phyloP scores from a whole-genome alignment of 1,140 invertebrate species.

The Drosophila truncata region DNA sequence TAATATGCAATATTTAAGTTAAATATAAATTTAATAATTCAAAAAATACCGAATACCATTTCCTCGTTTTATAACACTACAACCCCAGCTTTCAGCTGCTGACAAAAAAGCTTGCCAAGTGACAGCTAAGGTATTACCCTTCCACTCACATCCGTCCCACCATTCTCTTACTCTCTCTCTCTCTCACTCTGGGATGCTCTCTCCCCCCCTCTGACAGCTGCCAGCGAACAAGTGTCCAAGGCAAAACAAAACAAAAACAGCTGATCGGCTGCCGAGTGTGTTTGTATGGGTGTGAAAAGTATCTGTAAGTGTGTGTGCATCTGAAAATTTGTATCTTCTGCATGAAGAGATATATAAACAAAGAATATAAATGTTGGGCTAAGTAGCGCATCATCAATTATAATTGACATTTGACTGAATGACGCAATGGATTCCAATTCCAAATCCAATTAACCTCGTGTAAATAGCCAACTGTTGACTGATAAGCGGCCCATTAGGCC shows the following conservation, averaged over 20 bases:
- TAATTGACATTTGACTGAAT: slow-evolving; percentile 48
- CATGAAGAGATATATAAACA: background rate
- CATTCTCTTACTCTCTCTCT: background rate
- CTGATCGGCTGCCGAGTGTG: slow-evolving; percentile 38
- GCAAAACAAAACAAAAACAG: slow-evolving; percentile 78
- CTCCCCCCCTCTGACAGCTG: slow-evolving; percentile 30
- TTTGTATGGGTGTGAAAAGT: background rate
- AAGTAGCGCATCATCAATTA: slow-evolving; percentile 36
- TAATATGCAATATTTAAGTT: background rate
- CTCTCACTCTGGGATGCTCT: background rate
- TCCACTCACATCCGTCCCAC: background rate
- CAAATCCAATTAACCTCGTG: slow-evolving; percentile 6
- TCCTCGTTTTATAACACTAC: background rate
- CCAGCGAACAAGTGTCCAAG: slow-evolving; percentile 70
- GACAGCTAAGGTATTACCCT: slow-evolving; percentile 4
- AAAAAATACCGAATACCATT: background rate
- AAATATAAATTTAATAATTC: background rate
- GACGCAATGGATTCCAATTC: slow-evolving; percentile 49
- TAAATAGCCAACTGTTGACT: slow-evolving; percentile 37
- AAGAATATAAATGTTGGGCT: slow-evolving; percentile 6
- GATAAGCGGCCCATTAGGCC: slow-evolving; percentile 44
- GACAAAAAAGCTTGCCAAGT: slow-evolving; percentile 16
- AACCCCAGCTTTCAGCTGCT: slow-evolving; percentile 14
- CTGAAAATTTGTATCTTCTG: slow-evolving; percentile 12
- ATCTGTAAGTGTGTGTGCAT: slow-evolving; percentile 14